Evolutionary conservation across 2,797 vertebrate genomes (phyloP).

Genomic region (Lophius americanus): DNA sequence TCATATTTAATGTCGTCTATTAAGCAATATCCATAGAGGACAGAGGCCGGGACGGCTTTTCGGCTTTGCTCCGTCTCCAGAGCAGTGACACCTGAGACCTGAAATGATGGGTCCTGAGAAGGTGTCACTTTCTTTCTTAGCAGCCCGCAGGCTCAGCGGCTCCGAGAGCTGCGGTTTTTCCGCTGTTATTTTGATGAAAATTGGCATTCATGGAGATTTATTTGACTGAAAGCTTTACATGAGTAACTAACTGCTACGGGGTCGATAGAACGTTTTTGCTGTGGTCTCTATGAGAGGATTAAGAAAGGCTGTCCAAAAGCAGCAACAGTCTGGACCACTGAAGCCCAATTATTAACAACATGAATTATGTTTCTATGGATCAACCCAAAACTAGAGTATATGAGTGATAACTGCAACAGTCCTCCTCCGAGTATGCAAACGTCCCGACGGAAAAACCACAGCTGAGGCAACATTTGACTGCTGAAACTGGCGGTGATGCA

Average conservation of each 20-base stretch:
- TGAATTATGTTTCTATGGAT: slow-evolving; percentile 17
- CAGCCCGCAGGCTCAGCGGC: not conserved
- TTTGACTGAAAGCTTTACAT: slow-evolving; percentile 7
- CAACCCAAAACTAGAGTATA: slow-evolving; percentile 1
- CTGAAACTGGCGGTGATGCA: slow-evolving; percentile 19
- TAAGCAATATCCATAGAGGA: not conserved
- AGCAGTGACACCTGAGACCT: not conserved
- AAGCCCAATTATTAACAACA: too few species aligned
- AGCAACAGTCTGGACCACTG: slow-evolving; percentile 6
- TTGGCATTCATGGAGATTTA: not conserved
- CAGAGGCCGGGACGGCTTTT: too few species aligned
- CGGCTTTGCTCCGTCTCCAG: not conserved
- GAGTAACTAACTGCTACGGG: not conserved
- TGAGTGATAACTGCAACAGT: slow-evolving; percentile 11
- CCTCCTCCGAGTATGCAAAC: slow-evolving; percentile 14
- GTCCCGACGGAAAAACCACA: slow-evolving; percentile 14
- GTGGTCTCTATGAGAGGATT: not conserved
- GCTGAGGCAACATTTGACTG: slow-evolving; percentile 26
- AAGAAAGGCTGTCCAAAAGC: not conserved
- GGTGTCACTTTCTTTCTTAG: not conserved
- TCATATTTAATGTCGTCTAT: not conserved
- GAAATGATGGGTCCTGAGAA: not conserved
- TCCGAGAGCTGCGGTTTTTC: not conserved
- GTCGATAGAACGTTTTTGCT: not conserved
- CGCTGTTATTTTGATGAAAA: slow-evolving; percentile 7